A percentile compares a stretch with the other conserved stretches of the same genome.
Conservation (phyloP, 1,140 invertebrate genomes). For the Cryptotermes secundus region DNA sequence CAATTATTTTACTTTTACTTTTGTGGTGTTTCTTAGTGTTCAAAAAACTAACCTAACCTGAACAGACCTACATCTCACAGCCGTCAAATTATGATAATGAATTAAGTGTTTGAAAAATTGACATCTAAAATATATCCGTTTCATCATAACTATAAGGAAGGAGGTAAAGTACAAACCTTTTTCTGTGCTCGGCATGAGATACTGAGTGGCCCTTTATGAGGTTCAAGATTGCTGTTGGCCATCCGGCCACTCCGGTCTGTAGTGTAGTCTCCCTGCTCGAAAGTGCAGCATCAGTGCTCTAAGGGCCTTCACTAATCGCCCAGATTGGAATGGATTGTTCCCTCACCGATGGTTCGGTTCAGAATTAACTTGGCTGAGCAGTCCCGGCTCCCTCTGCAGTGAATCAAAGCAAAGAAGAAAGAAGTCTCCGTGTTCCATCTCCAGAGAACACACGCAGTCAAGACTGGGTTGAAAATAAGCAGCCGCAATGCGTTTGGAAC, state of each 20-base stretch:
- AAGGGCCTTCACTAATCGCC: not conserved
- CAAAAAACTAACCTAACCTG: no score
- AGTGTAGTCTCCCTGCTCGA: not conserved
- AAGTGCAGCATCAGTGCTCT: not conserved
- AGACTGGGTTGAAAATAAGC: not conserved
- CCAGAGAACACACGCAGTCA: not conserved
- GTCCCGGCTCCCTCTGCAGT: not conserved
- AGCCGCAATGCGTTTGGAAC: not conserved
- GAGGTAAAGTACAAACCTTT: no score
- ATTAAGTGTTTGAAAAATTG: no score
- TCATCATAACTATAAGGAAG: no score
- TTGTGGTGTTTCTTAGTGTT: no score
- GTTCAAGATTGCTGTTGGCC: not conserved
- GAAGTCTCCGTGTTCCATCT: not conserved
- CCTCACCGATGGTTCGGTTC: constrained; percentile 16
- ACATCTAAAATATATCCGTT: no score
- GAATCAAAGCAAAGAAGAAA: constrained; percentile 20
- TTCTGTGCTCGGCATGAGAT: no score
- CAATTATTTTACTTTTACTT: no score
- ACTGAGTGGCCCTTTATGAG: not conserved
- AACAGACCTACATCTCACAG: no score
- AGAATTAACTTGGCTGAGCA: constrained; percentile 2
- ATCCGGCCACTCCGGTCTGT: not conserved
- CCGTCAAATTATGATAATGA: no score
- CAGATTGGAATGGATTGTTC: constrained; percentile 18